Evolutionary conservation across 2,113 vertebrate genomes (phyloP).

Genomic region (Ptilonorhynchus violaceus): DNA sequence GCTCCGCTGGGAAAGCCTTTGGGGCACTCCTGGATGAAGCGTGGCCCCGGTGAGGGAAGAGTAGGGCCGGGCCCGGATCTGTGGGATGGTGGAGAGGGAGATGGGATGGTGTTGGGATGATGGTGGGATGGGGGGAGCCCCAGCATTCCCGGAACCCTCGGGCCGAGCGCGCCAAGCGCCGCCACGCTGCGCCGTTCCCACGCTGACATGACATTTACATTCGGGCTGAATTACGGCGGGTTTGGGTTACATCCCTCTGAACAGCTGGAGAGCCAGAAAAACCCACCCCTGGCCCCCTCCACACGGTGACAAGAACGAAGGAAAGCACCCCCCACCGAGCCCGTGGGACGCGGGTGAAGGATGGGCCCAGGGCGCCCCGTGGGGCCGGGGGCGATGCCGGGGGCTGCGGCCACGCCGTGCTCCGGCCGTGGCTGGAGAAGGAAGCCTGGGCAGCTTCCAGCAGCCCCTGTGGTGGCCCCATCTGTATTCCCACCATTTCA

Average conservation of each 20-base stretch:
- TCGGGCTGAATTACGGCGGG: neutral
- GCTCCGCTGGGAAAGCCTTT: neutral
- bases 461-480: neutral
- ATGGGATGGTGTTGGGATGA: neutral
- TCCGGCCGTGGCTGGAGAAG: neutral
- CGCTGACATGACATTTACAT: neutral
- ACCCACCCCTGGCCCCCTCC: neutral
- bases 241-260: neutral
- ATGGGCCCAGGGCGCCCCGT: neutral
- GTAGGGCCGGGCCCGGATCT: fast-evolving
- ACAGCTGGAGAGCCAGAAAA: neutral
- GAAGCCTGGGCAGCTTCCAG: neutral
- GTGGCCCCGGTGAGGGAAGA: fast-evolving
- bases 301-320: neutral
- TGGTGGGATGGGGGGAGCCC: fast-evolving
- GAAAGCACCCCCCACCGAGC: neutral
- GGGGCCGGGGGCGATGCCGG: neutral
- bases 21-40: neutral
- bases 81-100: neutral
- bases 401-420: neutral
- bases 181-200: neutral
- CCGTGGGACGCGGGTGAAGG: neutral
- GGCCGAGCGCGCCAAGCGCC: neutral
- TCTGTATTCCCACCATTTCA: neutral
- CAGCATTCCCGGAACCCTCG: neutral